Conservation (phyloP, 1,140 invertebrate species). For the Chironomus tepperi region DNA sequence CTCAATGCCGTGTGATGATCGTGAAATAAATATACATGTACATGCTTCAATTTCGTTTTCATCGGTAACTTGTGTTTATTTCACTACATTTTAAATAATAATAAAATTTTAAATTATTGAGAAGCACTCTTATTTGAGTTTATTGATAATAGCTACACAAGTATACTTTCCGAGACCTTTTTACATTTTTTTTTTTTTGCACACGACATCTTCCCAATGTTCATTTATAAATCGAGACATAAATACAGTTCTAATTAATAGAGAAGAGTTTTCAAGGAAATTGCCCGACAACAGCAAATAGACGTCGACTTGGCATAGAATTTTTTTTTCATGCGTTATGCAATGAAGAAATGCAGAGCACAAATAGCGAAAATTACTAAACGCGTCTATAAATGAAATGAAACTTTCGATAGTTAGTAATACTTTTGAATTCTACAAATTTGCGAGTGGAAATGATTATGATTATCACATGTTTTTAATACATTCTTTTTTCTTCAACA, state of each 20-base stretch:
- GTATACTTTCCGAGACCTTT: background rate
- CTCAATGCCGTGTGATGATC: background rate
- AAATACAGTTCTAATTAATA: background rate
- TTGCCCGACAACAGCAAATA: background rate
- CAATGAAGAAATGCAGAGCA: slow-evolving; percentile 28
- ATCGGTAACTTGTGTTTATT: background rate
- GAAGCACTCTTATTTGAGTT: too few relatives aligned
- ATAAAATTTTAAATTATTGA: too few relatives aligned
- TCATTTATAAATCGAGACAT: too few relatives aligned
- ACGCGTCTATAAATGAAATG: too few relatives aligned
- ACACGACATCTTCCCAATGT: too few relatives aligned
- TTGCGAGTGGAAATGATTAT: too few relatives aligned
- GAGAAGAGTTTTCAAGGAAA: background rate
- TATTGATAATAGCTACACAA: background rate
- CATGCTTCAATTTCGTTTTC: slow-evolving; percentile 4
- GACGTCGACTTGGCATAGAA: slow-evolving; percentile 1
- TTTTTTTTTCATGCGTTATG: slow-evolving; percentile 27
- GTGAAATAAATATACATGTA: slow-evolving; percentile 1
- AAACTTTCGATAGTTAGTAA: too few relatives aligned
- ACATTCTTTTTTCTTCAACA: slow-evolving; percentile 43
- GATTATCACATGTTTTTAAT: too few relatives aligned
- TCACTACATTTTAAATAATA: too few relatives aligned
- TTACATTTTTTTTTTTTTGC: background rate
- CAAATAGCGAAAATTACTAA: too few relatives aligned
- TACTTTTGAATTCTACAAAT: too few relatives aligned